phyloP scores from a whole-genome alignment of 2,113 vertebrate genomes.

The Setophaga petechia region DNA sequence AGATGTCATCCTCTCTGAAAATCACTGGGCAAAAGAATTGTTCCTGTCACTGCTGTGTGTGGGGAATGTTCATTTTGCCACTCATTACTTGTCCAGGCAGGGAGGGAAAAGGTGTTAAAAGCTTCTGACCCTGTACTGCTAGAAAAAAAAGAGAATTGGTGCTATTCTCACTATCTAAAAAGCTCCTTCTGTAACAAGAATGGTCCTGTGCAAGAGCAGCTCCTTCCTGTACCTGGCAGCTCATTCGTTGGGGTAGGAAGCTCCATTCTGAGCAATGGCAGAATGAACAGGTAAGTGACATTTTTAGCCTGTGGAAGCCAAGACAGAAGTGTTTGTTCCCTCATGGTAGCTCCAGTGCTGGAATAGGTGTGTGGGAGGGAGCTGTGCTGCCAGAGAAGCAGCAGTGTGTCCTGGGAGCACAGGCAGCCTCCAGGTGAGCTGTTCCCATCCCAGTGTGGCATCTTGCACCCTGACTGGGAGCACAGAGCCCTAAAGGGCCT shows the following conservation, averaged over 20 bases:
- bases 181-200: neutral
- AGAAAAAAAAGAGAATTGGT: neutral
- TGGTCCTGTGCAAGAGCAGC: neutral
- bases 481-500: neutral
- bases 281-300: neutral
- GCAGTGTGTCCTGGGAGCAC: neutral
- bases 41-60: neutral
- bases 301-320: neutral
- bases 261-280: accelerated
- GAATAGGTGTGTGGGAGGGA: neutral
- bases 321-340: neutral
- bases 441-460: neutral
- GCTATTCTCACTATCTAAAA: neutral
- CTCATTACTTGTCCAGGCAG: neutral
- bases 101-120: neutral
- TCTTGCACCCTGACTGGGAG: neutral
- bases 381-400: neutral
- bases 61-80: no score
- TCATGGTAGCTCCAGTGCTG: neutral
- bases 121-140: neutral
- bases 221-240: neutral
- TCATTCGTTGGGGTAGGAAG: neutral
- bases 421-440: neutral
- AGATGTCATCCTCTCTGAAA: neutral
- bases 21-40: neutral